Evolutionary conservation across 1,140 invertebrate genomes (phyloP).

Genomic region (Pseudoatta argentina): DNA sequence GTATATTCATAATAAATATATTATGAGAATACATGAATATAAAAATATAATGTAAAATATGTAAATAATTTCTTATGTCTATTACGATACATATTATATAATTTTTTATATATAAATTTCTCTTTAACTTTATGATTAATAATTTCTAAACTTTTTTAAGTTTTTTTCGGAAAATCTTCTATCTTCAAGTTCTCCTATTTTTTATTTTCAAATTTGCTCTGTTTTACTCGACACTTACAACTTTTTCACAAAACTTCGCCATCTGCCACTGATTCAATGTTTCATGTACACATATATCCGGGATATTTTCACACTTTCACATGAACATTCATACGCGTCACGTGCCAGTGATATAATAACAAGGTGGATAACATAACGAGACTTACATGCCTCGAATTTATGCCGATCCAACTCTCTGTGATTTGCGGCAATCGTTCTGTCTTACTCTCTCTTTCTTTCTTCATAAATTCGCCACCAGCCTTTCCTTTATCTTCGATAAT

Average conservation of each 20-base stretch:
- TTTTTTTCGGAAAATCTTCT: background rate
- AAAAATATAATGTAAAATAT: too few species aligned
- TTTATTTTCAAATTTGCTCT: background rate
- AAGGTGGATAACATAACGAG: constrained; percentile 74
- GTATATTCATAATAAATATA: background rate
- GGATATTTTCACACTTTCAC: constrained; percentile 9
- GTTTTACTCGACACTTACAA: background rate
- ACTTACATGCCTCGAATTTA: constrained; percentile 79
- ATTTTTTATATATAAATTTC: background rate
- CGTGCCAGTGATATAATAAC: constrained; percentile 78
- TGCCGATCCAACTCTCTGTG: constrained; percentile 37
- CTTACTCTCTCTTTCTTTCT: constrained; percentile 9
- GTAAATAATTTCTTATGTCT: background rate
- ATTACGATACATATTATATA: background rate
- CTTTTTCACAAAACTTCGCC: background rate
- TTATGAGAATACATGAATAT: background rate
- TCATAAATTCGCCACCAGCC: constrained; percentile 41
- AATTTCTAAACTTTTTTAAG: background rate
- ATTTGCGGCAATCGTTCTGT: constrained; percentile 47
- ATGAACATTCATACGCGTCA: constrained; percentile 70
- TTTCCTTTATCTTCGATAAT: constrained; percentile 57
- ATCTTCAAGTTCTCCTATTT: background rate
- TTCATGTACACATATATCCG: background rate
- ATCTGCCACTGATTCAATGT: constrained; percentile 48
- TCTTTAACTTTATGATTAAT: background rate